These are phyloP conservation scores for Astropecten irregularis DNA, from an alignment of 53 echinoderm and acorn worm species.

Conservation along the genomic window DNA sequence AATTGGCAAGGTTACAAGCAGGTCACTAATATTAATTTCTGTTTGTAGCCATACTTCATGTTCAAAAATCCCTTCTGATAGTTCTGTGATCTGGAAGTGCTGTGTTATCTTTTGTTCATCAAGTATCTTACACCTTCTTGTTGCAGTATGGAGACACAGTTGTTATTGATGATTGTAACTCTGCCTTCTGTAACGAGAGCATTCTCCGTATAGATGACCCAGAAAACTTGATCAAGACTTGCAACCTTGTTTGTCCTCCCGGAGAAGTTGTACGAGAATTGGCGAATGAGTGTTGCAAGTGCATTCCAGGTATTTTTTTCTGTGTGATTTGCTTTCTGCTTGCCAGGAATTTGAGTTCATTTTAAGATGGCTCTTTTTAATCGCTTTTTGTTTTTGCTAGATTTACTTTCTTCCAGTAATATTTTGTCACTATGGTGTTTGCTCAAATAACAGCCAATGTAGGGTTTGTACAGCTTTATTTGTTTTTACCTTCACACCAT, in stretches of 20 bases:
- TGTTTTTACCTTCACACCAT: too few species aligned
- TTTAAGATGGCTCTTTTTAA: too few species aligned
- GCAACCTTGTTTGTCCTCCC: constrained; percentile 18
- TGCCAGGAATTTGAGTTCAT: too few species aligned
- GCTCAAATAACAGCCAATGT: too few species aligned
- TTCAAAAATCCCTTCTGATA: too few species aligned
- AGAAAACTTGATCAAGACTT: constrained; percentile 18
- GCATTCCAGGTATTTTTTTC: constrained; percentile 1
- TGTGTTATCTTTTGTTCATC: too few species aligned
- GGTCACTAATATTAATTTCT: too few species aligned
- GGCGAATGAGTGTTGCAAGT: constrained; percentile 32
- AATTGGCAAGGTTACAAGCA: too few species aligned
- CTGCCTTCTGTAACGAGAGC: constrained; percentile 21
- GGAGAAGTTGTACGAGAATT: background rate
- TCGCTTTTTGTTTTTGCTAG: background rate
- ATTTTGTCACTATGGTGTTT: background rate
- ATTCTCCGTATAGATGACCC: constrained; percentile 16
- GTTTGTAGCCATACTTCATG: too few species aligned
- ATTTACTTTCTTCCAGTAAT: background rate
- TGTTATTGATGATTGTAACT: constrained; percentile 35
- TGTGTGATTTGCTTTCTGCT: background rate
- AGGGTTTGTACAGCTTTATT: too few species aligned
- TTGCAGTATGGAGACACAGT: constrained; percentile 36
- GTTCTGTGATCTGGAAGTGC: too few species aligned
- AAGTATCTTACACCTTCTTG: too few species aligned